phyloP scores from a whole-genome alignment of 2,113 vertebrate genomes.

The Machaerirhynchus nigripectus region DNA sequence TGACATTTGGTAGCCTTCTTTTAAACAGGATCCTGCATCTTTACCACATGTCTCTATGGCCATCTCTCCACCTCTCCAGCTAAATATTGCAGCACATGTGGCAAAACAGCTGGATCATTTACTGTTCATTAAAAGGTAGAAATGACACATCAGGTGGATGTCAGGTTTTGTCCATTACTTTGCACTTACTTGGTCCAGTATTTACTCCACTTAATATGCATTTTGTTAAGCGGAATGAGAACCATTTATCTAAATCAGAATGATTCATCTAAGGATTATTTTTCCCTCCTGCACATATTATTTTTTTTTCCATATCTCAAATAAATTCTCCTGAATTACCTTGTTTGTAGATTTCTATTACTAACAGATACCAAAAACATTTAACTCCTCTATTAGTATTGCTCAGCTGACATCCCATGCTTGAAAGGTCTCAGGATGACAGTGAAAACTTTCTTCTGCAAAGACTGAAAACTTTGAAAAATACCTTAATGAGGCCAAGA shows the following conservation, averaged over 20 bases:
- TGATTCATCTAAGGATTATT: not conserved
- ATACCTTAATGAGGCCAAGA: not conserved
- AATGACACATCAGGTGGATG: not conserved
- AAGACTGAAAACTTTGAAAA: not conserved
- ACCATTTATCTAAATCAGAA: not conserved
- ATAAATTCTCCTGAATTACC: not conserved
- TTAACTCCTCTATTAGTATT: not conserved
- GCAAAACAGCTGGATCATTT: not conserved
- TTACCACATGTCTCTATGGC: not conserved
- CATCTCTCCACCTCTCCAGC: not conserved
- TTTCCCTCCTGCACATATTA: not conserved
- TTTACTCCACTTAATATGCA: not conserved
- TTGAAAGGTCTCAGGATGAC: not conserved
- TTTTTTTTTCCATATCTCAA: not conserved
- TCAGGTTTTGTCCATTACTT: not conserved
- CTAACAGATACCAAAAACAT: not conserved
- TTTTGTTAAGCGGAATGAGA: not conserved
- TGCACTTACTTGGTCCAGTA: not conserved
- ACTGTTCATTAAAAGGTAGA: not conserved
- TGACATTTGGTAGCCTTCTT: not conserved
- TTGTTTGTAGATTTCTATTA: not conserved
- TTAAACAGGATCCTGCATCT: not conserved
- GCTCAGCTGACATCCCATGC: not conserved
- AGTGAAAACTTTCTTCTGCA: not conserved
- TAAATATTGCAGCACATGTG: not conserved